Percentiles rank a stretch among this genome's conserved stretches.
Evolutionary conservation across 2,113 vertebrate genomes (phyloP).

Genomic region (Trochalopteron elliotii): DNA sequence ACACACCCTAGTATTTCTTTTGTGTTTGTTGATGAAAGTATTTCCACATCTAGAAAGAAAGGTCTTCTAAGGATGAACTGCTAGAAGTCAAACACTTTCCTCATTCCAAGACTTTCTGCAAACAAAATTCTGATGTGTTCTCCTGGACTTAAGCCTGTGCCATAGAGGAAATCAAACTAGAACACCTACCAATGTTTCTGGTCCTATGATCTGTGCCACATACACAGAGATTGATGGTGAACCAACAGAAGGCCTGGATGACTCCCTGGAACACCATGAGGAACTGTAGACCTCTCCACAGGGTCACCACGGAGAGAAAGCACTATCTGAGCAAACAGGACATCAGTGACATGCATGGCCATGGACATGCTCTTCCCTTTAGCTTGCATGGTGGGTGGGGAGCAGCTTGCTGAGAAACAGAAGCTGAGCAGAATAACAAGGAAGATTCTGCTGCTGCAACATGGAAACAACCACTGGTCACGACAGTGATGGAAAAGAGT

Average conservation of each 20-base stretch:
- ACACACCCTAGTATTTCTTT: neutral
- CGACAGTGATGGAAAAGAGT: neutral
- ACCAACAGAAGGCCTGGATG: neutral
- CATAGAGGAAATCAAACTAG: neutral
- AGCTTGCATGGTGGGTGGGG: too few species aligned
- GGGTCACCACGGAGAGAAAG: neutral
- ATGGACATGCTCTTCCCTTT: neutral
- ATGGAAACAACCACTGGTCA: neutral
- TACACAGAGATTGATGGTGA: neutral
- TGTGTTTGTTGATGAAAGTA: neutral
- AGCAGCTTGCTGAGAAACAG: neutral
- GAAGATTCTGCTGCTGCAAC: neutral
- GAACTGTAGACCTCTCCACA: neutral
- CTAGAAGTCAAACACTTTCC: neutral
- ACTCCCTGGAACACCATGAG: neutral
- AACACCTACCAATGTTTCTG: neutral
- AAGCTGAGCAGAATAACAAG: neutral
- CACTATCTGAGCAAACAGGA: neutral
- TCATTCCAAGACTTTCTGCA: neutral
- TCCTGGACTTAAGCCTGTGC: neutral
- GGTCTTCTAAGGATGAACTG: neutral
- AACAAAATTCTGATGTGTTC: neutral
- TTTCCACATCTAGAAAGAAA: neutral
- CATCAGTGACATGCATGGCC: neutral
- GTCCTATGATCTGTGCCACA: neutral